Evolutionary conservation across 1,140 invertebrate genomes (phyloP).

Genomic region (Drosophila arizonae): DNA sequence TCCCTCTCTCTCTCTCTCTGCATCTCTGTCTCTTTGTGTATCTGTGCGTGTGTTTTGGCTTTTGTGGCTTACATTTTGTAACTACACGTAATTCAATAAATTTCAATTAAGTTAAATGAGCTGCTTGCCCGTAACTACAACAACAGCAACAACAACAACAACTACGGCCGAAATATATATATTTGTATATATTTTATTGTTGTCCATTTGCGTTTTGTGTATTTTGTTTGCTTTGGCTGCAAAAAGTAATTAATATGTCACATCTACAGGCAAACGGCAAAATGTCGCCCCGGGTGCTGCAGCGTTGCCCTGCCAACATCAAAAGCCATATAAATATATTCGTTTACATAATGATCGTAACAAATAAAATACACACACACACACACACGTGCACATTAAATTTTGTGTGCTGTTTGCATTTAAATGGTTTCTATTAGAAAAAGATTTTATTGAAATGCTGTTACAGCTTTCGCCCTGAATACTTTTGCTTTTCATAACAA

Average conservation of each 20-base stretch:
- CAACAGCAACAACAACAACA: not conserved
- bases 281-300: conserved; percentile 12
- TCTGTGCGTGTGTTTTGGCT: conserved; percentile 21
- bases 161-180: too few relatives aligned
- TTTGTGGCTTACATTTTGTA: conserved; percentile 42
- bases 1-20: not conserved
- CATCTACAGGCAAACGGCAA: conserved; percentile 31
- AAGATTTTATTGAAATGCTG: not conserved
- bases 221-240: conserved; percentile 27
- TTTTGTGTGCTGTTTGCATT: conserved; percentile 23
- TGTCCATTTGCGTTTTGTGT: conserved; percentile 19
- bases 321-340: conserved; percentile 38
- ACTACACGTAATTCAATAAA: conserved; percentile 57
- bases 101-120: conserved; percentile 53
- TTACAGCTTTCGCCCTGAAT: not conserved
- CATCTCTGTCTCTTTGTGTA: not conserved
- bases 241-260: conserved; percentile 67
- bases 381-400: not conserved
- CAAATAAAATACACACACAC: conserved; percentile 1
- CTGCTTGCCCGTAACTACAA: conserved; percentile 7
- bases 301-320: conserved; percentile 30
- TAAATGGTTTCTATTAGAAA: conserved; percentile 22
- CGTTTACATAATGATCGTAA: conserved; percentile 25
- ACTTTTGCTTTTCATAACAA: too few relatives aligned
- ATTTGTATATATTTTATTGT: conserved; percentile 28